Percentiles rank a stretch among this genome's conserved stretches.
These are phyloP conservation scores for Spermophilus dauricus DNA, from an alignment of 2,113 vertebrate genomes.

Conservation along the genomic window DNA sequence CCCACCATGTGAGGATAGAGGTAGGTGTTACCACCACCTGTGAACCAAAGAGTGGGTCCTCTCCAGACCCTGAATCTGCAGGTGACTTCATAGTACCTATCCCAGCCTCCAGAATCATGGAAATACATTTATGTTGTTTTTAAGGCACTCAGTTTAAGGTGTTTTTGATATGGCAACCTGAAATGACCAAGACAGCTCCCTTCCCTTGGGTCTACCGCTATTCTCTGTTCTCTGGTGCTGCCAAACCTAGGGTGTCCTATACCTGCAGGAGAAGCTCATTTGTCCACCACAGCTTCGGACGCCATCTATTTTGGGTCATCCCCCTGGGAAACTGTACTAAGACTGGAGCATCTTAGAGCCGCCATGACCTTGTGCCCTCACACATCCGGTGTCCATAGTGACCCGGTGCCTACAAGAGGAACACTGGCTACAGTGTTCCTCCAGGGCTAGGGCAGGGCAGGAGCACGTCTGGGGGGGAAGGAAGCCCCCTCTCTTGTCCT, in stretches of 20 bases:
- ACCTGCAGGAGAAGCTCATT: background rate
- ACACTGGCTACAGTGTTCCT: accelerated
- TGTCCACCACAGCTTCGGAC: background rate
- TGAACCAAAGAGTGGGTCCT: background rate
- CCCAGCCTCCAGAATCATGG: background rate
- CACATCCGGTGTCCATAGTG: accelerated
- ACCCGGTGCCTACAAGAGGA: background rate
- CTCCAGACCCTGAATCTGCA: background rate
- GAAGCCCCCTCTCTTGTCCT: background rate
- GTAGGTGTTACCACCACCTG: background rate
- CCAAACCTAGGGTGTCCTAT: background rate
- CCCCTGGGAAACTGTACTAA: background rate
- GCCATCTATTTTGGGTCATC: accelerated
- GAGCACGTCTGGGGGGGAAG: background rate
- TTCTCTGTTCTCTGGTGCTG: background rate
- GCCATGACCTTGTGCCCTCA: accelerated
- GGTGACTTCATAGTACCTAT: background rate
- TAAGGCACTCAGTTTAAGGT: background rate
- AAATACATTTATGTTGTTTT: background rate
- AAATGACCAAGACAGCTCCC: too few relatives aligned
- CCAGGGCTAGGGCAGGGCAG: background rate
- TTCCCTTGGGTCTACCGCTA: accelerated
- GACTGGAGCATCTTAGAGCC: accelerated
- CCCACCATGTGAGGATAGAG: background rate
- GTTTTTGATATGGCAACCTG: background rate